Conservation (phyloP, 1,140 invertebrate species). For the Carcinoscorpius rotundicauda region DNA sequence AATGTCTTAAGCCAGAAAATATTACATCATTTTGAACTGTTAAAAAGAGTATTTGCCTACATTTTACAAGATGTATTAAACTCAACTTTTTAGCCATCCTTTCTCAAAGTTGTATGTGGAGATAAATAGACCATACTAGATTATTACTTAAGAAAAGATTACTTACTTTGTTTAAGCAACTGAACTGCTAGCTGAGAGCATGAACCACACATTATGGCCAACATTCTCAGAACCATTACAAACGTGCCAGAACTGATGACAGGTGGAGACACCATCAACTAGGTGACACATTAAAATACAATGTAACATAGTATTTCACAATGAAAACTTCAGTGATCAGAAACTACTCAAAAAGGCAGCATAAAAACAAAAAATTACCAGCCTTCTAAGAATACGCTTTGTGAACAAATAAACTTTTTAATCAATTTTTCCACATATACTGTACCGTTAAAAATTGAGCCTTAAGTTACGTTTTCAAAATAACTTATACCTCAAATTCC, state of each 20-base stretch:
- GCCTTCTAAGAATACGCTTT: too few relatives aligned
- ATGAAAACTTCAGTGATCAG: too few relatives aligned
- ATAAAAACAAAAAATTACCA: too few relatives aligned
- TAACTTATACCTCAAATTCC: too few relatives aligned
- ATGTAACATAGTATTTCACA: too few relatives aligned
- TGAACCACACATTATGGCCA: conserved; percentile 86
- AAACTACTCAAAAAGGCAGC: too few relatives aligned
- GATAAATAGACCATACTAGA: conserved; percentile 1
- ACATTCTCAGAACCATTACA: conserved; percentile 87
- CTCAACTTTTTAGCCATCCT: too few relatives aligned
- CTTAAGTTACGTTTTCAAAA: too few relatives aligned
- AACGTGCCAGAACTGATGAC: conserved; percentile 87
- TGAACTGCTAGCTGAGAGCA: conserved; percentile 85
- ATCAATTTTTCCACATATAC: too few relatives aligned
- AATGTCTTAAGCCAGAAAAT: background rate
- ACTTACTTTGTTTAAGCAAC: conserved; percentile 66
- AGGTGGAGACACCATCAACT: conserved; percentile 83
- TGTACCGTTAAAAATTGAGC: too few relatives aligned
- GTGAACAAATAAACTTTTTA: too few relatives aligned
- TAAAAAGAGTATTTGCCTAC: background rate
- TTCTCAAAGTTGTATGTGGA: conserved; percentile 1
- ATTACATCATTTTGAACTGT: background rate
- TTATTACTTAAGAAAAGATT: background rate
- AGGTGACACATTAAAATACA: conserved; percentile 5
- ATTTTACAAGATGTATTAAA: background rate